These are phyloP conservation scores for Chaenodraco wilsoni DNA, from an alignment of 2,797 vertebrate species.

Conservation along the genomic window DNA sequence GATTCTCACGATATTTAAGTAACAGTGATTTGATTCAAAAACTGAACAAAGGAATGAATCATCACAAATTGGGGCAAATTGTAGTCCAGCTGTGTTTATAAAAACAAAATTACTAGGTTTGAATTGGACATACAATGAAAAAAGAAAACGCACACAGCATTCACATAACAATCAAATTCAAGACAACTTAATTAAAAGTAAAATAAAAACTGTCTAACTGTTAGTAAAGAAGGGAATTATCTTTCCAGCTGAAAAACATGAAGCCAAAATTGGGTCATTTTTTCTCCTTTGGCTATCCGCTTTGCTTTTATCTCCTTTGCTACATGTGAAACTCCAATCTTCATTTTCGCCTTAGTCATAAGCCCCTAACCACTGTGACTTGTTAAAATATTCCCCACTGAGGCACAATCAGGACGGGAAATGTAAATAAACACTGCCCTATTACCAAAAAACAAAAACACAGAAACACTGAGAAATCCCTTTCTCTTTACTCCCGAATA, in stretches of 20 bases:
- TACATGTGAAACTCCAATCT: conserved; percentile 49
- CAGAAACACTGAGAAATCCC: conserved; percentile 9
- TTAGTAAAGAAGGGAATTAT: conserved; percentile 56
- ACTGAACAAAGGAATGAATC: conserved; percentile 8
- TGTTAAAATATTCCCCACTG: conserved; percentile 44
- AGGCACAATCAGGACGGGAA: conserved; percentile 35
- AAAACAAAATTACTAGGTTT: conserved; percentile 12
- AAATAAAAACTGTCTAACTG: conserved; percentile 44
- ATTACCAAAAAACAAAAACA: conserved; percentile 28
- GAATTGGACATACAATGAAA: conserved; percentile 18
- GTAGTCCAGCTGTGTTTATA: conserved; percentile 1
- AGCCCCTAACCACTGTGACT: conserved; percentile 38
- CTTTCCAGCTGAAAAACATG: conserved; percentile 55
- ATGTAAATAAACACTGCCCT: conserved; percentile 46
- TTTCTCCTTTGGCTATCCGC: conserved; percentile 62
- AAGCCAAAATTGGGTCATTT: conserved; percentile 63
- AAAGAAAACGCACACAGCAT: conserved; percentile 12
- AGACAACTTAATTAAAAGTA: conserved; percentile 39
- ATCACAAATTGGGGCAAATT: conserved; percentile 2
- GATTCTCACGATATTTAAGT: background rate
- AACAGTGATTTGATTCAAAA: conserved; percentile 17
- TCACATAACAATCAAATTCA: conserved; percentile 41
- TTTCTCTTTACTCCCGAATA: conserved; percentile 12
- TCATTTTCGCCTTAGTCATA: conserved; percentile 48
- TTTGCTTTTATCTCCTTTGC: conserved; percentile 55